Evolutionary conservation across 2,888 invertebrate genomes (phyloP).

Genomic region (Galeruca laticollis): DNA sequence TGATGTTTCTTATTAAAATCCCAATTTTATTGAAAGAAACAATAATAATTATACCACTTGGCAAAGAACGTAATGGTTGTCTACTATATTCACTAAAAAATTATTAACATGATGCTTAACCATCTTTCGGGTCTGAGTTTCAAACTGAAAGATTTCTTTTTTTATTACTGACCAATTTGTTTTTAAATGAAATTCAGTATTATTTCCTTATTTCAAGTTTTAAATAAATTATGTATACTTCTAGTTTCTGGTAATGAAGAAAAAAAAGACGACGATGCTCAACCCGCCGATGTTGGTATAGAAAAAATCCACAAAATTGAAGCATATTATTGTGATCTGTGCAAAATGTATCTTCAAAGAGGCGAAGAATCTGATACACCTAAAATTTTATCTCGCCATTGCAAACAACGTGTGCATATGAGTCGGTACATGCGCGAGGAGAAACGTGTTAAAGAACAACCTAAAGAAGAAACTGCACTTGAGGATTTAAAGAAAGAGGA

Average conservation of each 20-base stretch:
- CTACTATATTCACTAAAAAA: too few relatives aligned
- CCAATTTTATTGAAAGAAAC: too few relatives aligned
- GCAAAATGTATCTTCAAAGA: conserved; percentile 80
- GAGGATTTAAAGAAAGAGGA: conserved; percentile 49
- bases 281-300: conserved; percentile 80
- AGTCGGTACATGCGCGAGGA: conserved; percentile 77
- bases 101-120: conserved; percentile 34
- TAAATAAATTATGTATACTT: conserved; percentile 6
- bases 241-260: conserved; percentile 59
- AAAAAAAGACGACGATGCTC: conserved; percentile 68
- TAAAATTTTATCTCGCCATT: conserved; percentile 69
- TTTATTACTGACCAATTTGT: neutral
- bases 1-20: too few relatives aligned
- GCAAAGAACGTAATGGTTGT: too few relatives aligned
- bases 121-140: conserved; percentile 37
- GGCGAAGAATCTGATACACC: conserved; percentile 64
- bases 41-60: too few relatives aligned
- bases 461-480: neutral
- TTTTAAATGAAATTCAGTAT: neutral
- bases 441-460: conserved; percentile 73
- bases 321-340: conserved; percentile 84
- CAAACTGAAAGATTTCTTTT: conserved; percentile 17
- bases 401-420: conserved; percentile 80
- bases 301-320: conserved; percentile 84
- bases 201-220: neutral